Base-by-base conservation (phyloP, 2,888 invertebrate species). In the Clanis bilineata region DNA sequence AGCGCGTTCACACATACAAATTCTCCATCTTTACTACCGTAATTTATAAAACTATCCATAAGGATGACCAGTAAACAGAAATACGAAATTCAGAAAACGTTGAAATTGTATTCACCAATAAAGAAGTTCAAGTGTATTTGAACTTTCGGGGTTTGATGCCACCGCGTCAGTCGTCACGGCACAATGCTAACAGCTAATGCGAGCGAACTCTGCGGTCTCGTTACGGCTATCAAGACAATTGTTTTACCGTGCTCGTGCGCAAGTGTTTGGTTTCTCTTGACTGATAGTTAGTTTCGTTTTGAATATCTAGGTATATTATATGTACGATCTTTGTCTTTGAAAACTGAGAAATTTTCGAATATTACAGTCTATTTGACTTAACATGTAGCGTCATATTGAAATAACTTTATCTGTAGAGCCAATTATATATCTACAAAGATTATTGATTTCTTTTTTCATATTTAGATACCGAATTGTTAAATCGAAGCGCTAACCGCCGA, bases 181-280 rank as follows among this genome's bases (percentile, higher is more conserved):
- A 87, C 85, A 88, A 87, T 85, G 77, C 81, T 78, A 79, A 78
- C 78, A 79, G 77, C 81, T 78, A 79, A 78, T 78, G 79, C 72
- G 77, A 82, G 81, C 80, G 82, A 85, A 77, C 77, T 78, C 66
- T 75, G 74, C 74, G 77, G 74, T 73, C 80, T 83, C 82, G 86
- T 85, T 82, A 88, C 84, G 86, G 80, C 80, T 82, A 85, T 87
- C 86, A 85, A 80, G 74, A 76, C 77, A 75, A 70, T 83, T 75
- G 86, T 88, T 86, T 88, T 87, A 84, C 75, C 70, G 80, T 81
- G 82, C 82, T 73, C 77, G 76, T 80, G 82, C 80, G 79, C 80
- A 75, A 68, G 28, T 28, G 10, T 15, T 32, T 32, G 28, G 32
- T 28, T 28, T 28, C n/a, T 6, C 9, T 9, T 32, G 4, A 18